Evolutionary conservation across 2,797 vertebrate genomes (phyloP).

Genomic region (Mastacembelus armatus): DNA sequence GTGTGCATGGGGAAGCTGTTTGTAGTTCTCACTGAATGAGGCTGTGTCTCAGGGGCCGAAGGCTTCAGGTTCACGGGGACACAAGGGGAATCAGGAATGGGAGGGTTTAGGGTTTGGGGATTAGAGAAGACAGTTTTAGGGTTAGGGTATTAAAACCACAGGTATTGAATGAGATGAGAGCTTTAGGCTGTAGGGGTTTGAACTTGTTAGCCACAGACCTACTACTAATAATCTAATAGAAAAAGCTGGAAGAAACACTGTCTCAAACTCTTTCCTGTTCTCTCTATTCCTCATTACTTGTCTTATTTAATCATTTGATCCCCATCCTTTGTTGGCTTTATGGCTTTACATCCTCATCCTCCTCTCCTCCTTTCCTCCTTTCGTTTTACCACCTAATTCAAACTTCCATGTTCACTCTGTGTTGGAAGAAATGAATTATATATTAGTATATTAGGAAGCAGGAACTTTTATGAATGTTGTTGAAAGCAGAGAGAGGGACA

Average conservation of each 20-base stretch:
- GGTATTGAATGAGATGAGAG: conserved; percentile 29
- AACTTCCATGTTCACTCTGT: neutral
- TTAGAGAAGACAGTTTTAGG: conserved; percentile 7
- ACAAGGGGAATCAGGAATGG: conserved; percentile 7
- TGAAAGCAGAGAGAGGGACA: too few species aligned
- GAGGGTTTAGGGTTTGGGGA: conserved; percentile 16
- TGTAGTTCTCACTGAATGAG: conserved; percentile 10
- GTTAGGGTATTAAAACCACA: conserved; percentile 15
- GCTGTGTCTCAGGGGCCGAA: neutral
- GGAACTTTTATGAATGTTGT: neutral
- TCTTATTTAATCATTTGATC: conserved; percentile 1
- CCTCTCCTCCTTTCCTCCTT: conserved; percentile 3
- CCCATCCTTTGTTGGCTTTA: conserved; percentile 1
- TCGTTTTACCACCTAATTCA: conserved; percentile 1
- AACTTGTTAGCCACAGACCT: conserved; percentile 54
- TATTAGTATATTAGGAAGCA: neutral
- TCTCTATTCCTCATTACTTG: conserved; percentile 15
- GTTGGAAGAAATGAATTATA: conserved; percentile 9
- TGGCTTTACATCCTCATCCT: too few species aligned
- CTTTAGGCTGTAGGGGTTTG: conserved; percentile 30
- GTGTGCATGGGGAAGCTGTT: conserved; percentile 20
- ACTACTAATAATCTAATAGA: conserved; percentile 31
- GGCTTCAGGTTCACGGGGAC: conserved; percentile 21
- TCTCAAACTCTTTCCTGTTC: conserved; percentile 4
- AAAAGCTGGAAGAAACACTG: conserved; percentile 29